Evolutionary conservation across 2,888 invertebrate genomes (phyloP), one percentile per base, ranked within the genome.

Genomic region (Tetragnatha montana): DNA sequence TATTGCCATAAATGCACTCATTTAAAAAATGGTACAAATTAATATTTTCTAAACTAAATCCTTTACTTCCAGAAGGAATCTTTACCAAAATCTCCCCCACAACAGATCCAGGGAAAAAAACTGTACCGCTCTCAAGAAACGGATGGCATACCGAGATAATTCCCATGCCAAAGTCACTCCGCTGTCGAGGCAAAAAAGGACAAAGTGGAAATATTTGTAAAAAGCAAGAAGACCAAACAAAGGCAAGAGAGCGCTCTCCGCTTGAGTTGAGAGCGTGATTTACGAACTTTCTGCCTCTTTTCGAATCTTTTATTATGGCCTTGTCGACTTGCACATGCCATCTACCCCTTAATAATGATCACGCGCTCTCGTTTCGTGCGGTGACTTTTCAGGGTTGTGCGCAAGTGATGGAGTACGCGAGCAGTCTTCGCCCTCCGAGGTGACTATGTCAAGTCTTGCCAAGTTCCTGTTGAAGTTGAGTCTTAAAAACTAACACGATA

Each of bases 131-230:
- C 7, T 10, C 51, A 51, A 73, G 84, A 68, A 84, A 84, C 78
- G 84, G 84, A 76, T 84, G 84, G 76, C 70, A 69, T 68, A 14
- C 50, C 47, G 10, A 50, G 76, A 49, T 84, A 84, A 84, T 84
- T 84, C 22, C 47, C 14, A 17, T 21, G 68, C 69, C 19, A 75
- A 60, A 81, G 74, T 35, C 81, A 22, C 12, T 21, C 19, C 35
- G 73, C 50, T 71, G 14, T 51, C 17, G 51, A 21, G 51, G 35
- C 17, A n/a, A 49, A 51, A 51, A 73, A 60, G 60, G 50, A 14
- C n/a, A n/a, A 17, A 81, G 10, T 81, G 19, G 51, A 60, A 21
- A 71, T 22, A 21, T 71, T 73, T 60, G 60, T 60, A 73, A 19
- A 35, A 82, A 82, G 21, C 10, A 6, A 17, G n/a, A n/a, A n/a